These are phyloP conservation scores for Epinotia demarniana DNA, from an alignment of 2,888 invertebrate genomes.

Conservation along the genomic window DNA sequence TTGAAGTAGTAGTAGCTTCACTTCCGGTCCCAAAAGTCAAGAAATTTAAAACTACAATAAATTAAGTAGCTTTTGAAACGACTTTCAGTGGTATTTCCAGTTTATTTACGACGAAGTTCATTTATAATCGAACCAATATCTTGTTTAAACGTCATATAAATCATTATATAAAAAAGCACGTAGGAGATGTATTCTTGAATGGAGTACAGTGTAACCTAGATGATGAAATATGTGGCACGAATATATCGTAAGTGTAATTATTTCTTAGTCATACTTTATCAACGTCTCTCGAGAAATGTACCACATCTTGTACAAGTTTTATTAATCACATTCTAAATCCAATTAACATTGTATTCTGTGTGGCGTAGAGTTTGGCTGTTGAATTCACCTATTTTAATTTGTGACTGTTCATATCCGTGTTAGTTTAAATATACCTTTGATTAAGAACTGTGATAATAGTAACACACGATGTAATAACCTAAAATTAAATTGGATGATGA, in stretches of 20 bases:
- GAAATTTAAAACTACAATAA: background rate
- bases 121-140: background rate
- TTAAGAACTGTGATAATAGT: background rate
- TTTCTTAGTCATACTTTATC: constrained; percentile 40
- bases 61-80: background rate
- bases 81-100: background rate
- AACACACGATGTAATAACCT: background rate
- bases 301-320: constrained; percentile 41
- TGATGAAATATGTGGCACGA: constrained; percentile 22
- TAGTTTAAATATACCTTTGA: background rate
- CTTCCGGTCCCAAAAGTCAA: background rate
- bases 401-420: background rate
- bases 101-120: background rate
- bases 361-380: background rate
- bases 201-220: constrained; percentile 14
- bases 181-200: constrained; percentile 11
- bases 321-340: constrained; percentile 40
- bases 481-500: background rate
- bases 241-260: constrained; percentile 30
- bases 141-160: background rate
- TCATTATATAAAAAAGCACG: background rate
- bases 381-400: background rate
- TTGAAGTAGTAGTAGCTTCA: background rate
- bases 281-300: constrained; percentile 39
- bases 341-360: constrained; percentile 40